Conservation (phyloP, 2,888 invertebrate genomes). For the Cybosia mesomella region DNA sequence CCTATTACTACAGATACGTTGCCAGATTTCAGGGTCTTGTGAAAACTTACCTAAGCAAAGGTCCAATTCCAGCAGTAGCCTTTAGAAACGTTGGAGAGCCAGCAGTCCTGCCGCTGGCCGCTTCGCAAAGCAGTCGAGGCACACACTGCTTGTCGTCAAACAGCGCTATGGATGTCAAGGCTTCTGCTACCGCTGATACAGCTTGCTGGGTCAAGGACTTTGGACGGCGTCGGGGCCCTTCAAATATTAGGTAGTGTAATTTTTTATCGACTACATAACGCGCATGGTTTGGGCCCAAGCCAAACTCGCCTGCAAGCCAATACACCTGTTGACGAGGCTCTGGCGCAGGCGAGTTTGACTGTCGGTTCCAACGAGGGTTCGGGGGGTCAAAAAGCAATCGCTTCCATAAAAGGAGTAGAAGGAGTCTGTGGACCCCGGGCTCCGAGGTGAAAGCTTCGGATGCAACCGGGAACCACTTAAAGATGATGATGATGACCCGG, state of each 20-base stretch:
- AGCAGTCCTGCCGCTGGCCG: slow-evolving; percentile 85
- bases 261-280: not conserved
- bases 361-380: too few relatives aligned
- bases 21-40: not conserved
- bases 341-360: too few relatives aligned
- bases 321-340: too few relatives aligned
- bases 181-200: slow-evolving; percentile 71
- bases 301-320: too few relatives aligned
- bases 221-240: slow-evolving; percentile 64
- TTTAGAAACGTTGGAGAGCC: slow-evolving; percentile 64
- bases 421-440: too few relatives aligned
- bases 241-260: not conserved
- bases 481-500: too few relatives aligned
- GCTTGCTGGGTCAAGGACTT: slow-evolving; percentile 68
- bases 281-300: too few relatives aligned
- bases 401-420: too few relatives aligned
- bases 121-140: slow-evolving; percentile 92
- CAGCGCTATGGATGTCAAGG: slow-evolving; percentile 80
- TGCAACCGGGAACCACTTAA: too few relatives aligned
- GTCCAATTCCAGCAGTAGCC: slow-evolving; percentile 80
- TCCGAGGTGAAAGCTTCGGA: too few relatives aligned
- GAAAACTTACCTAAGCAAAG: slow-evolving; percentile 85
- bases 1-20: not conserved
- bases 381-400: too few relatives aligned
- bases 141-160: slow-evolving; percentile 94